Evolutionary conservation across 2,888 invertebrate species (phyloP), one percentile per base, ranked within the genome.

Genomic region (Glaucopsyche alexis): DNA sequence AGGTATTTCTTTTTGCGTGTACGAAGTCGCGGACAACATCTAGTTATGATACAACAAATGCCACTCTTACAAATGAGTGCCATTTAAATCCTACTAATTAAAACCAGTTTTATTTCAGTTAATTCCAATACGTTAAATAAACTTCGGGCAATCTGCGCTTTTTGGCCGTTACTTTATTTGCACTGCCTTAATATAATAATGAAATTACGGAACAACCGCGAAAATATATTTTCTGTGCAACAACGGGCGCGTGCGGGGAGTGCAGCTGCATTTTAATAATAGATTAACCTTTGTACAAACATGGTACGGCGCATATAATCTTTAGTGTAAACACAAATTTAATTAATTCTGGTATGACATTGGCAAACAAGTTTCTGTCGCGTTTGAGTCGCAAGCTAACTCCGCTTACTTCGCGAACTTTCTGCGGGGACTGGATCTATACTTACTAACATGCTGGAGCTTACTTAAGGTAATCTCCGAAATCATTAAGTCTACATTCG

Each of bases 191-290:
- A 66, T 67, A 45, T 45, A 45, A 45, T 45, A 69, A 49, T 49
- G 47, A 69, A 69, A 69, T 49, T 49, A 69, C 69, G 69, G 29
- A 69, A n/a, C 67, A 45, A 69, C 69, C 69, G 47, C 42, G 69
- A 73, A 71, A 73, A 73, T 49, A 49, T 69, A 69, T 69, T 69
- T 69, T 49, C 29, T 69, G 69, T 69, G 13, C 16, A 60, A 49
- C 69, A 49, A 75, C 75, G 49, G 66, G 69, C 52, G 72, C 67
- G 70, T 73, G 79, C 74, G 79, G 80, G 79, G 80, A 76, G 81
- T 87, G 83, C 85, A 85, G 82, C 82, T 87, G 84, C 83, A 85
- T 85, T 85, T 87, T 86, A 87, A 87, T 88, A 87, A 88, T 87
- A 85, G 82, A 88, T 89, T 86, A 87, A 86, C 85, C 85, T 78